Evolutionary conservation across 2,113 vertebrate genomes (phyloP).

Genomic region (Marcusenius ussheri): DNA sequence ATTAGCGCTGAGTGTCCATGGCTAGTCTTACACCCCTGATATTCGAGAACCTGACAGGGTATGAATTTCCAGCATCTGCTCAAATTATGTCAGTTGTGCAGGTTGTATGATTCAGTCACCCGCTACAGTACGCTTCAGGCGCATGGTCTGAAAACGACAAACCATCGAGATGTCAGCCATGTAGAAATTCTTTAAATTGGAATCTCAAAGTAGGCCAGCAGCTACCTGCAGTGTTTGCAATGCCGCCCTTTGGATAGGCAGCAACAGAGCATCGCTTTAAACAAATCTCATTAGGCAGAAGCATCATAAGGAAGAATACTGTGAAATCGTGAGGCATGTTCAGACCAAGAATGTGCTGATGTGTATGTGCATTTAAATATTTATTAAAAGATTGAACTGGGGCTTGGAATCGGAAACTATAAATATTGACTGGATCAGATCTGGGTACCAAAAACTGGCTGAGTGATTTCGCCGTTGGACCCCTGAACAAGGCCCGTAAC

Average conservation of each 20-base stretch:
- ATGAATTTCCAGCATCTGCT: not conserved
- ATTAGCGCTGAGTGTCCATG: not conserved
- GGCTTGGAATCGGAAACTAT: not conserved
- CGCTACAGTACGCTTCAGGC: not conserved
- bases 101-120: not conserved
- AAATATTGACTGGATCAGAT: not conserved
- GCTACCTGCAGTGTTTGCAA: not conserved
- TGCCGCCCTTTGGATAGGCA: not conserved
- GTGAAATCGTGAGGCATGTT: not conserved
- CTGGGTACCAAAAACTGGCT: not conserved
- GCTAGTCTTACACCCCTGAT: not conserved
- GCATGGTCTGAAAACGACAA: not conserved
- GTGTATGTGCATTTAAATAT: not conserved
- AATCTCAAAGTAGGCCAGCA: not conserved
- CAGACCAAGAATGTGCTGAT: not conserved
- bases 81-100: not conserved
- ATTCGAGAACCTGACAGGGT: not conserved
- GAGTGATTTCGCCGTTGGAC: not conserved
- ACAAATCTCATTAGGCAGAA: not conserved
- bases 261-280: not conserved
- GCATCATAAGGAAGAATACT: not conserved
- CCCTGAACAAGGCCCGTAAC: not conserved
- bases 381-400: not conserved
- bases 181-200: not conserved
- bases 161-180: not conserved